Evolutionary conservation across 2,797 vertebrate species (phyloP), one percentile per base, ranked within the genome.

Genomic region (Macropus fuliginosus): DNA sequence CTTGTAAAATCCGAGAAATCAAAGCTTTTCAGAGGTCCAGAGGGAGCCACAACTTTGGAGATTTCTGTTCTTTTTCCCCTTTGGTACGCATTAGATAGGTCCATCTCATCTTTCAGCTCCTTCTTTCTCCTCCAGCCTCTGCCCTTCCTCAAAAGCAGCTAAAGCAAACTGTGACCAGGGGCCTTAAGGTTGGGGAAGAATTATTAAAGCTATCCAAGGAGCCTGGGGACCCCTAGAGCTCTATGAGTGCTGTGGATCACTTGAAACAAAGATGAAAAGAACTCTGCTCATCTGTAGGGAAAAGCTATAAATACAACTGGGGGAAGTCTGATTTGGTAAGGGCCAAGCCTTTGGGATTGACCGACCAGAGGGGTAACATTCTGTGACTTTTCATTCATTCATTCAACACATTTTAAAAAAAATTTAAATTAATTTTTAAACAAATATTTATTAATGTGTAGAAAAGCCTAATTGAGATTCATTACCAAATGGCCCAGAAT

Each of bases 31-130:
- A 92, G 96, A 50, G 0, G 34, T 98, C 96, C 91, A 55, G 91
- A 52, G 97, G 95, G 95, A 92, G 0, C 0, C 52, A 91, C 0
- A 0, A 94, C 96, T 97, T 93, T 62, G 92, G 98, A 97, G 97
- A 98, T 91, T 97, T 97, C 93, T 91, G 95, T 97, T 97, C 96
- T 93, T 97, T 97, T 98, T 94, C 97, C 97, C 98, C 97, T 97
- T 97, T 98, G 97, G 46, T 93, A 95, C 97, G 96, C 57, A 91
- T 97, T 98, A 97, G 97, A 98, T 96, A 96, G 90, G 92, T 96
- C 97, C n/a, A 56, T 97, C 98, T 98, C 96, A 57, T 96, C 95
- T 97, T 97, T 97, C 95, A 98, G 97, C 54, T 95, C 95, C 92
- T 95, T 95, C 97, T 46, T 95, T 96, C 92, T 95, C 94, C 97